phyloP scores from a whole-genome alignment of 2,888 invertebrate species.

The Hypselothyrea guttata region DNA sequence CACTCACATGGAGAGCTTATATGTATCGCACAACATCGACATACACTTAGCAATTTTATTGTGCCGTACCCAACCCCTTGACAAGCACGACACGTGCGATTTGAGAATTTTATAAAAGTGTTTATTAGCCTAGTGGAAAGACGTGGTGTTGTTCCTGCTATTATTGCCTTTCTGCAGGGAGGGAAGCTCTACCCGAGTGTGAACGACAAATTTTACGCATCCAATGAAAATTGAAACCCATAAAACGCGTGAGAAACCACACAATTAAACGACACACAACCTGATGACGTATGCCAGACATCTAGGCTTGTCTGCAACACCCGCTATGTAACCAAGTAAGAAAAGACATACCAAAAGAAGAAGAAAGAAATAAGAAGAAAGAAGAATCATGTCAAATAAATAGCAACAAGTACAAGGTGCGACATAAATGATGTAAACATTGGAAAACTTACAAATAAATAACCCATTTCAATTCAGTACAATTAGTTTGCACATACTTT shows the following conservation, averaged over 20 bases:
- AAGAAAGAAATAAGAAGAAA: too few relatives aligned
- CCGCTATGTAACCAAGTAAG: too few relatives aligned
- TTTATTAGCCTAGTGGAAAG: slow-evolving; percentile 60
- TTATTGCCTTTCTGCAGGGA: slow-evolving; percentile 24
- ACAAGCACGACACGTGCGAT: slow-evolving; percentile 72
- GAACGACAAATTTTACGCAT: slow-evolving; percentile 53
- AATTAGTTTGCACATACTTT: too few relatives aligned
- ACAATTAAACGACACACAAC: slow-evolving; percentile 55
- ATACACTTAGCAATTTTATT: slow-evolving; percentile 72
- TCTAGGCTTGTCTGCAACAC: too few relatives aligned
- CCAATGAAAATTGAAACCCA: slow-evolving; percentile 67
- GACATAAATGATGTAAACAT: too few relatives aligned
- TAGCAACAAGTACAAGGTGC: too few relatives aligned
- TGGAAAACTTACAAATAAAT: too few relatives aligned
- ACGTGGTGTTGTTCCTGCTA: slow-evolving; percentile 23
- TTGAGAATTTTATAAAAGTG: slow-evolving; percentile 73
- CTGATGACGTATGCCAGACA: slow-evolving; percentile 2
- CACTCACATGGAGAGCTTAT: slow-evolving; percentile 1
- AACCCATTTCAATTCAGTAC: too few relatives aligned
- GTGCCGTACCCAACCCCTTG: slow-evolving; percentile 59
- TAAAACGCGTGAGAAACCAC: slow-evolving; percentile 64
- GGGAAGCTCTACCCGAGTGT: slow-evolving; percentile 18
- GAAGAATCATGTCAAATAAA: too few relatives aligned
- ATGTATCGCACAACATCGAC: slow-evolving; percentile 54
- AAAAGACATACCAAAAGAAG: too few relatives aligned